A percentile compares a stretch with the other conserved stretches of the same genome.
Conservation (phyloP, 2,113 vertebrate genomes). For the Stomatorhinus ivindoensis region DNA sequence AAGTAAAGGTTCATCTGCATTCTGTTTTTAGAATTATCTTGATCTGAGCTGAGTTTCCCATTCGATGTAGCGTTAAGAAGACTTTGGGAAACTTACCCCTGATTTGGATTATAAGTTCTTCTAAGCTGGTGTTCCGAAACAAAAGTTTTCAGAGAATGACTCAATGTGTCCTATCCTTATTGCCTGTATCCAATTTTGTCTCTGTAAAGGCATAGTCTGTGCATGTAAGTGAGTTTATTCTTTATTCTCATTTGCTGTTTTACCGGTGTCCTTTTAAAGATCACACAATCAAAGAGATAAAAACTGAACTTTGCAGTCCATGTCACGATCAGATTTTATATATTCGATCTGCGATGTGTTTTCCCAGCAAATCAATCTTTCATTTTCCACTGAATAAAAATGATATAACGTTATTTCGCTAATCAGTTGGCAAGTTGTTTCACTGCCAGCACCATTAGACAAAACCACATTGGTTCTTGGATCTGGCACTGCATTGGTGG, state of each 20-base stretch:
- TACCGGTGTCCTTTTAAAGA: not conserved
- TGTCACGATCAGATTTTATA: not conserved
- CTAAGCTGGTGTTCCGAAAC: not conserved
- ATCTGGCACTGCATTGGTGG: not conserved
- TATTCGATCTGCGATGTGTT: not conserved
- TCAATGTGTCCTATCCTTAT: not conserved
- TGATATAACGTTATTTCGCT: not conserved
- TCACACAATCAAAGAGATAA: not conserved
- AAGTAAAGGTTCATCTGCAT: not conserved
- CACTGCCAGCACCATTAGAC: not conserved
- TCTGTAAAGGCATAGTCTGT: not conserved
- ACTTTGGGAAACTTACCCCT: no score
- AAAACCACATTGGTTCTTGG: no score
- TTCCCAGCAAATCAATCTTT: not conserved
- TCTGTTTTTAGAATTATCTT: not conserved
- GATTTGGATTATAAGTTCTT: not conserved
- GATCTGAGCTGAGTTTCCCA: not conserved
- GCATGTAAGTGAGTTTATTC: not conserved
- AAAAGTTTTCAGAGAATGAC: not conserved
- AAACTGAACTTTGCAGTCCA: not conserved
- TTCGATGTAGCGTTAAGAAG: no score
- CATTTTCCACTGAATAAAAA: not conserved
- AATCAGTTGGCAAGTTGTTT: not conserved
- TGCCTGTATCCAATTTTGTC: not conserved
- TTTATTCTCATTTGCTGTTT: not conserved